phyloP scores from a whole-genome alignment of 1,140 invertebrate species.

The Metopolophium dirhodum region DNA sequence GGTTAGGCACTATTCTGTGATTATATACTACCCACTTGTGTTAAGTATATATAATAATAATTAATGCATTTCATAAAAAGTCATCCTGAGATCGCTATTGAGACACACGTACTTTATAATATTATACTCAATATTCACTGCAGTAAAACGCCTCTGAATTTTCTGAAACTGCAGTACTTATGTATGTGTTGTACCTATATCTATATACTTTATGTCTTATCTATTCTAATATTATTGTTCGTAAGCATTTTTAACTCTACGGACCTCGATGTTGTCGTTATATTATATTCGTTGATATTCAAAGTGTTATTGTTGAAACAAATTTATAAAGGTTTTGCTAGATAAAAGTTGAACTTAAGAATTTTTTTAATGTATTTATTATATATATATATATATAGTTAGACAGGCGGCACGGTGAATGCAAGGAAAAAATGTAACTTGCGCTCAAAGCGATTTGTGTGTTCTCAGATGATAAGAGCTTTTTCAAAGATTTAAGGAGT shows the following conservation, averaged over 20 bases:
- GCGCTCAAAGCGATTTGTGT: slow-evolving; percentile 26
- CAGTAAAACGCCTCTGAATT: not conserved
- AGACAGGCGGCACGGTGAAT: not conserved
- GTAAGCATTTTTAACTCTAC: not conserved
- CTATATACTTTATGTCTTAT: not conserved
- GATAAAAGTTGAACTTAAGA: not conserved
- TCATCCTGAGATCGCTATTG: too few species aligned
- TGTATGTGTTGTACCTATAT: not conserved
- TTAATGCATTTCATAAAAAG: too few species aligned
- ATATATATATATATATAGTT: not conserved
- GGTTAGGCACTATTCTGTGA: too few species aligned
- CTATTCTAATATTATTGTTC: not conserved
- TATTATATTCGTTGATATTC: not conserved
- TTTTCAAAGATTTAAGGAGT: slow-evolving; percentile 37
- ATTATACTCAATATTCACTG: not conserved
- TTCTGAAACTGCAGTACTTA: too few species aligned
- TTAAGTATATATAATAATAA: too few species aligned
- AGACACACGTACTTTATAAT: too few species aligned
- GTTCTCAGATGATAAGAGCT: slow-evolving; percentile 25
- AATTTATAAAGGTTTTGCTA: not conserved
- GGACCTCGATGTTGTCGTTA: not conserved
- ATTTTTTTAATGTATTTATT: not conserved
- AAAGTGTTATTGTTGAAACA: not conserved
- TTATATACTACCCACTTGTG: too few species aligned
- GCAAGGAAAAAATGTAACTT: slow-evolving; percentile 8